Evolutionary conservation across 1,140 invertebrate genomes (phyloP), one percentile per base, ranked within the genome.

Genomic region (Formica selysi): DNA sequence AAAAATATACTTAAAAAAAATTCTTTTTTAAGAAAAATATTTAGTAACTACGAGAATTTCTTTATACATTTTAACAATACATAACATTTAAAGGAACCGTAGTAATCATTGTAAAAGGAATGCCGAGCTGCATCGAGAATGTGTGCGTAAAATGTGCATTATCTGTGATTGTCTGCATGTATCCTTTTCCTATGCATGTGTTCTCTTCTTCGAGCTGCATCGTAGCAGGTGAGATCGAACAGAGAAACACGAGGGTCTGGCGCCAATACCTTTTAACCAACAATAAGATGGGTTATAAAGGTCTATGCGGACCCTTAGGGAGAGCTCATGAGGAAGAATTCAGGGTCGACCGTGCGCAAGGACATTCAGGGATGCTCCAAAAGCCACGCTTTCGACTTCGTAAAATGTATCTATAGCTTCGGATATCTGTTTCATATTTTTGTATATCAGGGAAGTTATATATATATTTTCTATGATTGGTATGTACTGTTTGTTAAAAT

Each of bases 261-360:
- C 89, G 89, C 91, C 92, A 92, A 93, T 93, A 93, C 87, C 89
- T 90, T 90, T 86, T 90, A 92, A 93, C 91, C 86, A 19, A 51
- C 48, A 51, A 51, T 51, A 91, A 91, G 86, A 81, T 86, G 86
- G 79, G 41, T n/a, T 80, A 79, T 65, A 64, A 85, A 67, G 78
- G 81, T 73, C 87, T 32, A 36, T 11, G 65, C 85, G 76, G 76
- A 89, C 73, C 86, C 87, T 92, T 91, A 76, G 86, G 91, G 86
- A 84, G 86, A 84, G 84, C 76, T 70, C 86, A 84, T 83, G 62
- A 87, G 86, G 83, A 87, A 57, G 81, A 88, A 92, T 92, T 92
- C 89, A 74, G 65, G 81, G 64, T 61, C 86, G 88, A 86, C 36
- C 86, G 86, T 65, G 38, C 65, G 88, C 90, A 90, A 91, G 90